A percentile compares a stretch with the other conserved stretches of the same genome.
Evolutionary conservation across 2,888 invertebrate species (phyloP).

Genomic region (Tanypteryx hageni): DNA sequence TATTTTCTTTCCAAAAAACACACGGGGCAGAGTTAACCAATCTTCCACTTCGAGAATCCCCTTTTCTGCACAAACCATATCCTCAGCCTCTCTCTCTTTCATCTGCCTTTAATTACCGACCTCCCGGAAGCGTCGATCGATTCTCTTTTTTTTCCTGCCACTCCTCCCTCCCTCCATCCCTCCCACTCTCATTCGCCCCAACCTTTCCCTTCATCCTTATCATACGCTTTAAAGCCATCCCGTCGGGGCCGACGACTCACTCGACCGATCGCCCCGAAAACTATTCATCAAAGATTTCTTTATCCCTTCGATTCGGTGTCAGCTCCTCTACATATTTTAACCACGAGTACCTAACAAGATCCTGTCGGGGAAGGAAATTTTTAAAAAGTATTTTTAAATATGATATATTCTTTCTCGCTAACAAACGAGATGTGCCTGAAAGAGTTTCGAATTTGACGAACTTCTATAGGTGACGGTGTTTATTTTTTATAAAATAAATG

Average conservation of each 20-base stretch:
- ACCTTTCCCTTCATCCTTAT: not conserved
- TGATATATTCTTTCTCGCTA: not conserved
- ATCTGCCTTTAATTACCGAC: slow-evolving; percentile 13
- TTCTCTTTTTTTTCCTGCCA: not conserved
- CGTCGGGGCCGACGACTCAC: not conserved
- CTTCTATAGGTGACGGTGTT: too few relatives aligned
- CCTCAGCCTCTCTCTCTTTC: not conserved
- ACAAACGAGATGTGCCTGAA: not conserved
- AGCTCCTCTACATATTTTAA: not conserved
- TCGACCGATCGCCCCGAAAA: not conserved
- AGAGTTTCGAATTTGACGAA: too few relatives aligned
- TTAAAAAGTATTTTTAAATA: not conserved
- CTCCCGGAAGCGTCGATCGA: not conserved
- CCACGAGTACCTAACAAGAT: not conserved
- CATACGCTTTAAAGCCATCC: not conserved
- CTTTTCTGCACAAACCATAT: not conserved
- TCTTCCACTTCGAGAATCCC: not conserved
- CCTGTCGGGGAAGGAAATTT: not conserved
- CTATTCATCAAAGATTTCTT: not conserved
- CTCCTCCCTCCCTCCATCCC: not conserved
- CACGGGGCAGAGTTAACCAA: slow-evolving; percentile 8
- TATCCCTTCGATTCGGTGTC: not conserved
- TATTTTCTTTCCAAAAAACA: not conserved
- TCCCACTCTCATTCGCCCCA: not conserved
- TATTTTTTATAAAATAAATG: too few relatives aligned